Conservation (phyloP, 2,113 vertebrate genomes). For the Sapajus apella region DNA sequence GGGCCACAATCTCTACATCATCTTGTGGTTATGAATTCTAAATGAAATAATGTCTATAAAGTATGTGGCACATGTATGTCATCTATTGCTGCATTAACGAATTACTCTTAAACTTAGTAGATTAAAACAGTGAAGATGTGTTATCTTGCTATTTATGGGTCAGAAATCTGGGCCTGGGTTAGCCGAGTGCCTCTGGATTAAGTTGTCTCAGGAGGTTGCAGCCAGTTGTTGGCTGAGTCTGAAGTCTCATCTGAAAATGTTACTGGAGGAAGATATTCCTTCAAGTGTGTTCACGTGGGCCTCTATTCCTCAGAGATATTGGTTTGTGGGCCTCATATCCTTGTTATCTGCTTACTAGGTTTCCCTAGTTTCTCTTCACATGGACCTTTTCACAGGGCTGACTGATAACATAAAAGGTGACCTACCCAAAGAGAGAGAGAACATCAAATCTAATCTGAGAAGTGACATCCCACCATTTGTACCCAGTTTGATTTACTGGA, state of each 20-base stretch:
- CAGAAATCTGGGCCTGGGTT: neutral
- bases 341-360: neutral
- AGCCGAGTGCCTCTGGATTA: neutral
- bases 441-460: neutral
- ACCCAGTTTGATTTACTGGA: neutral
- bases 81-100: neutral
- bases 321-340: neutral
- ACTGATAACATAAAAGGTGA: neutral
- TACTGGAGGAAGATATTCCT: neutral
- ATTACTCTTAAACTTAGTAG: neutral
- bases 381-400: neutral
- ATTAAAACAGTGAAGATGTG: neutral
- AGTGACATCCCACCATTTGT: neutral
- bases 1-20: neutral
- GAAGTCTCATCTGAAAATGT: neutral
- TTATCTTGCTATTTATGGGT: constrained; percentile 22
- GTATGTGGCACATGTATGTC: neutral
- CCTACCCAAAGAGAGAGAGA: neutral
- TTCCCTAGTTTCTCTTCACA: neutral
- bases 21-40: neutral
- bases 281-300: neutral
- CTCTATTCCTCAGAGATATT: neutral
- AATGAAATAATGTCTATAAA: neutral
- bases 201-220: neutral
- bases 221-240: neutral